Base-by-base conservation (phyloP, 2,797 vertebrate genomes). In the Mergus octosetaceus region DNA sequence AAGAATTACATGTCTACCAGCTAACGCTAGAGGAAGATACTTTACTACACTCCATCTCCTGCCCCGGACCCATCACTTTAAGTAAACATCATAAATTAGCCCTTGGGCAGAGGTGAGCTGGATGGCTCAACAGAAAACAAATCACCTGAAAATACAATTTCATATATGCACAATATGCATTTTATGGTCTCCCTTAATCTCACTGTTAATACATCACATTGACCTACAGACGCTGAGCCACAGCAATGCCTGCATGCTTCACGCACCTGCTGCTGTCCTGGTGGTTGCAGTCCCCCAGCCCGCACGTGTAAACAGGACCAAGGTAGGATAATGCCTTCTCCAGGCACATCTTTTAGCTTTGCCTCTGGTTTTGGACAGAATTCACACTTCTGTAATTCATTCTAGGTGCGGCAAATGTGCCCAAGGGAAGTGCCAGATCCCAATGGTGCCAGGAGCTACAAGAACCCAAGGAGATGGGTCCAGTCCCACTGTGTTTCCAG, bases 31-130 rank as follows among this genome's bases (percentile, higher is more conserved):
- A 93, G 56, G 56, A 54, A 73, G 39, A 80, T 72, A 38, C 94
- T 89, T 45, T 2, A 36, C 71, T 49, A 57, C 70, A 87, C 80
- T 85, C 77, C 58, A 32, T 71, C 70, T 36, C 38, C 95, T 89
- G 86, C 84, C 84, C 88, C 58, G 60, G 84, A 88, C 80, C 6
- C 1, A 65, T 78, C 91, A 81, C 68, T 60, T 60, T 12, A 27
- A 80, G 71, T 87, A 94, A 97, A 90, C 74, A 69, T 70, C 87
- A 51, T 89, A 77, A 81, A 95, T 94, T 87, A 92, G 89, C 30
- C 88, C 69, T 85, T 83, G 2, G 5, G 62, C 57, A 74, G 74
- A 79, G 70, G 39, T 4, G 1, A 49, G 17, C 60, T 36, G 49
- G 57, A 85, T 77, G 77, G 64, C 75, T 86, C 75, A 13, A 69